Evolutionary conservation across 2,113 vertebrate species (phyloP).

Genomic region (Callipepla squamata): DNA sequence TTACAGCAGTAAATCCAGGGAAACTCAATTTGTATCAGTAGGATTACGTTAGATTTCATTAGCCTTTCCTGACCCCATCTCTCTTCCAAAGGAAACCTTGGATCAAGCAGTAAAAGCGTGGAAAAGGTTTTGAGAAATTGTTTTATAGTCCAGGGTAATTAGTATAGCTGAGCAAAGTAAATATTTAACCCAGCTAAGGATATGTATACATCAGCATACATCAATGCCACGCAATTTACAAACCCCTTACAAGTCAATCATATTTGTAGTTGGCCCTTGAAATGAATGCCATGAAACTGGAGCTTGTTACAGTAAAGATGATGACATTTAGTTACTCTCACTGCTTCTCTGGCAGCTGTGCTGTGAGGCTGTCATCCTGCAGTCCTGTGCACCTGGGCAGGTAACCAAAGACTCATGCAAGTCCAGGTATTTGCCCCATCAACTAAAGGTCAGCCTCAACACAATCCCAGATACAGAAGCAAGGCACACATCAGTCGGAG

Average conservation of each 20-base stretch:
- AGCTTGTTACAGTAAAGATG: neutral
- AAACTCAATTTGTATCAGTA: neutral
- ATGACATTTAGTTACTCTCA: neutral
- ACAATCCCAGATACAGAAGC: neutral
- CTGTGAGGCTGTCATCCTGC: neutral
- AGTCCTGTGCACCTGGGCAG: conserved; percentile 24
- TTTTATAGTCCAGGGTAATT: neutral
- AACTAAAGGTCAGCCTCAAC: conserved; percentile 39
- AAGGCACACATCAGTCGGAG: neutral
- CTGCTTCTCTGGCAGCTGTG: neutral
- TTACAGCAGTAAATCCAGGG: neutral
- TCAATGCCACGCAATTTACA: neutral
- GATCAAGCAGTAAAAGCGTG: neutral
- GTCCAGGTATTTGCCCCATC: conserved; percentile 53
- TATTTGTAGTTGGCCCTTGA: neutral
- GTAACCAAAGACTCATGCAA: conserved; percentile 5
- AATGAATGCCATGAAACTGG: neutral
- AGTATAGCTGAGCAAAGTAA: neutral
- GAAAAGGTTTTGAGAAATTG: neutral
- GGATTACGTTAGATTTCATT: neutral
- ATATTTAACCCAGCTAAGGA: neutral
- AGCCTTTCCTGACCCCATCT: neutral
- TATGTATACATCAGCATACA: neutral
- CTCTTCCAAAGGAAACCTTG: neutral
- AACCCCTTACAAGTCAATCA: neutral